Evolutionary conservation across 2,888 invertebrate genomes (phyloP).

Genomic region (Diabrotica balteata): DNA sequence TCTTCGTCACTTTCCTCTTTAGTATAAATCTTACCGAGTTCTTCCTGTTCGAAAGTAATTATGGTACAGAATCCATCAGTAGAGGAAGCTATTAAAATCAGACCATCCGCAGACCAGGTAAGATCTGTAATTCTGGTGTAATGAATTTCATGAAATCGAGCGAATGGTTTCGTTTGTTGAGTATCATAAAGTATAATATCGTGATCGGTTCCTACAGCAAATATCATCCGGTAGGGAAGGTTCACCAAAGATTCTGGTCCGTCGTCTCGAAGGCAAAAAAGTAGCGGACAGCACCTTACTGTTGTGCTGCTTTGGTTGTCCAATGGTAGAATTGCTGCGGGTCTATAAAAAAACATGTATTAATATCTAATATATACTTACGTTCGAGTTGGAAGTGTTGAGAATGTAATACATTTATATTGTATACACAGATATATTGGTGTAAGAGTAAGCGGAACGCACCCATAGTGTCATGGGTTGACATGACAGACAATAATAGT

Average conservation of each 20-base stretch:
- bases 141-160: conserved; percentile 82
- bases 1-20: conserved; percentile 58
- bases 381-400: too few species aligned
- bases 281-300: conserved; percentile 80
- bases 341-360: conserved; percentile 63
- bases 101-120: conserved; percentile 86
- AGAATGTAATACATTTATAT: too few species aligned
- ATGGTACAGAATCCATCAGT: conserved; percentile 91
- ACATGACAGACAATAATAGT: too few species aligned
- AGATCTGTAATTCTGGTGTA: conserved; percentile 88
- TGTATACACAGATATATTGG: too few species aligned
- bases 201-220: conserved; percentile 90
- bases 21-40: conserved; percentile 71
- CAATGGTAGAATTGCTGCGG: conserved; percentile 79
- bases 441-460: too few species aligned
- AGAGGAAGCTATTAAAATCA: conserved; percentile 78
- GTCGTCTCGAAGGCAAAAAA: conserved; percentile 69
- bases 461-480: too few species aligned
- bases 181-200: conserved; percentile 89
- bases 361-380: too few species aligned
- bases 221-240: conserved; percentile 81
- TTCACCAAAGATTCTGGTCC: conserved; percentile 66
- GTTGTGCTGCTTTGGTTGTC: conserved; percentile 83
- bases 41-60: conserved; percentile 75
- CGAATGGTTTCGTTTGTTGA: conserved; percentile 82